Evolutionary conservation across 1,140 invertebrate genomes (phyloP), one percentile per base, ranked within the genome.

Genomic region (Bombus cullumanus): DNA sequence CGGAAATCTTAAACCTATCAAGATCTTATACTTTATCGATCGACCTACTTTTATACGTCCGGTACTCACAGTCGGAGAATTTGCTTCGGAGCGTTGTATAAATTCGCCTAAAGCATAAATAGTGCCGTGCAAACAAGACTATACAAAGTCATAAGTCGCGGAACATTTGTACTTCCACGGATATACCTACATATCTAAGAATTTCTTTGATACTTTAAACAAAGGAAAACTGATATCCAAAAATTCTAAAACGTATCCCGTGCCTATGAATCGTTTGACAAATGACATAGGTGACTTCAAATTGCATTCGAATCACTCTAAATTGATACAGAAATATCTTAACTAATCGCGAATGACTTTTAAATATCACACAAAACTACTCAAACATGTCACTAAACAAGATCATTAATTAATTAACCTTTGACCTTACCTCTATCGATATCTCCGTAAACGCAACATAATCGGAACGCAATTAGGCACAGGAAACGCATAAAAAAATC

Each of bases 1-100:
- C 75, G 75, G 75, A 78, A 78, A n/a, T 64, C 57, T 66, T 66
- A 78, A 78, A 78, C 37, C 75, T 34, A 78, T 78, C 75, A 41
- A 78, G 75, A 78, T 78, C 75, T 78, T 78, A 76, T 66, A 78
- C 37, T 66, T 78, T 59, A 78, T 78, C 57, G 75, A 78, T 78
- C 75, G 75, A 78, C 75, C 75, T 78, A 78, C 37, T 78, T 78
- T 25, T 41, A 43, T 39, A 64, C 53, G 53, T 78, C 75, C 57
- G 75, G 75, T 10, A 64, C 15, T 41, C n/a, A 34, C 75, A 39
- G 25, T 43, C 39, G 59, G 8, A 64, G 75, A 78, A 78, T 78
- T 64, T 78, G n/a, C 75, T 64, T 31, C 53, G 18, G n/a, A 59
- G 57, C 64, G 75, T 78, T 78, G 75, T 78, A 78, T 78, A 78